phyloP scores from a whole-genome alignment of 2,113 vertebrate species.

The Sigmodon hispidus region DNA sequence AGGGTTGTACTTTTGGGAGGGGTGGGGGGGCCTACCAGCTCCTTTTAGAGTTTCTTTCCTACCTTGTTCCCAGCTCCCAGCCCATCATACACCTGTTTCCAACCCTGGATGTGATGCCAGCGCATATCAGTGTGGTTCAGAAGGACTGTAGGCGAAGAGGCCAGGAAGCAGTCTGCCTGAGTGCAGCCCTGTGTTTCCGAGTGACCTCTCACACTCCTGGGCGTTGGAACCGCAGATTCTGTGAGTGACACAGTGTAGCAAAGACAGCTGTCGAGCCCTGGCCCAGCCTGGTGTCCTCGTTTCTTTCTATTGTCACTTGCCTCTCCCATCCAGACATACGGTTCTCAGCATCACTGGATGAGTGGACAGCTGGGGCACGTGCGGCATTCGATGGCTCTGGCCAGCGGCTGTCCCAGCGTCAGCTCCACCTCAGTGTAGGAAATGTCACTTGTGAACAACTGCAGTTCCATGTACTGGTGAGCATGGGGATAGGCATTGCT shows the following conservation, averaged over 20 bases:
- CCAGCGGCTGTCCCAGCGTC: constrained; percentile 87
- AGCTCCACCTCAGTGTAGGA: constrained; percentile 83
- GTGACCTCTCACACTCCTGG: constrained; percentile 84
- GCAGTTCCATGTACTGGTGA: constrained; percentile 94
- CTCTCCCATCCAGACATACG: constrained; percentile 82
- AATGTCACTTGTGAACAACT: constrained; percentile 87
- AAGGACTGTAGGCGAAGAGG: constrained; percentile 89
- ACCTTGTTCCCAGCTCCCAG: constrained; percentile 86
- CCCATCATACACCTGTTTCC: constrained; percentile 90
- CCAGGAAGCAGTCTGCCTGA: constrained; percentile 90
- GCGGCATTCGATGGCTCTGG: constrained; percentile 92
- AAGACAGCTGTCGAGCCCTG: neutral
- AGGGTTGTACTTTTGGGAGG: neutral
- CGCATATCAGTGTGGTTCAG: constrained; percentile 92
- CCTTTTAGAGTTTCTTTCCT: constrained; percentile 30
- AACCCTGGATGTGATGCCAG: constrained; percentile 88
- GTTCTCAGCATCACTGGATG: constrained; percentile 91
- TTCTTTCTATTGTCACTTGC: neutral
- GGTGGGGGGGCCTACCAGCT: neutral
- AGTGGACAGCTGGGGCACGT: constrained; percentile 87
- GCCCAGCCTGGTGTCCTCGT: no score
- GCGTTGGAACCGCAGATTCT: constrained; percentile 82
- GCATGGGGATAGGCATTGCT: constrained; percentile 60
- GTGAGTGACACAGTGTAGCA: constrained; percentile 77
- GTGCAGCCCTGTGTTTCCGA: constrained; percentile 90